These are phyloP conservation scores for Tympanuchus pallidicinctus DNA, from an alignment of 2,113 vertebrate species.

Conservation along the genomic window DNA sequence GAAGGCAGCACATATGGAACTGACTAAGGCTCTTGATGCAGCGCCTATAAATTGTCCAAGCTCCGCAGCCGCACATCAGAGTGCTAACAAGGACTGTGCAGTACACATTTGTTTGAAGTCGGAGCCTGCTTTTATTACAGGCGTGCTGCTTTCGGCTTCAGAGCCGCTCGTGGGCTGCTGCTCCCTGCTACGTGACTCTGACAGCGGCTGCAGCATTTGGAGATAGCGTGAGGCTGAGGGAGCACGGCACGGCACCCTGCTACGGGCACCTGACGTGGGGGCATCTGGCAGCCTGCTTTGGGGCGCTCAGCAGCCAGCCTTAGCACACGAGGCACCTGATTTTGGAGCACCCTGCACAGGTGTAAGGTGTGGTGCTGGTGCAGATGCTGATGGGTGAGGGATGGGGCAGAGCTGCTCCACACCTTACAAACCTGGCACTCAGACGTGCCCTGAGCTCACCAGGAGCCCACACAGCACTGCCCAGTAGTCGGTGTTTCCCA, in stretches of 20 bases:
- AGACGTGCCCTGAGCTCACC: accelerated
- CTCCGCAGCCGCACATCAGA: not conserved
- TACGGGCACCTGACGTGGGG: not conserved
- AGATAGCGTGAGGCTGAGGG: not conserved
- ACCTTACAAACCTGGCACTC: accelerated
- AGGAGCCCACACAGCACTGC: not conserved
- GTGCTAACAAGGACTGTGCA: not conserved
- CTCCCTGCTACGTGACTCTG: not conserved
- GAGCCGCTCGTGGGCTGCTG: not conserved
- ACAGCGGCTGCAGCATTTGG: accelerated
- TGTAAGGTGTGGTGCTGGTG: not conserved
- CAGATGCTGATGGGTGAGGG: not conserved
- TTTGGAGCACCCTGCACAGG: not conserved
- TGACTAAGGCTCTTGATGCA: not conserved
- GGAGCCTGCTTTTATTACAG: not conserved
- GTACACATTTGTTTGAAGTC: not conserved
- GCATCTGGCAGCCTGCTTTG: not conserved
- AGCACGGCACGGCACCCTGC: not conserved
- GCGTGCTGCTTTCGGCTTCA: not conserved
- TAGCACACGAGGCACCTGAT: too few species aligned
- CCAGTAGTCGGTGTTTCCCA: not conserved
- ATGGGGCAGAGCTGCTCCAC: not conserved
- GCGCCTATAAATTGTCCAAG: not conserved
- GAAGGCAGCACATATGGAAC: not conserved
- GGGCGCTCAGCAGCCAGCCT: too few species aligned